A percentile compares a stretch with the other conserved stretches of the same genome.
phyloP scores from a whole-genome alignment of 2,113 vertebrate species.

The Tachuris rubrigastra region DNA sequence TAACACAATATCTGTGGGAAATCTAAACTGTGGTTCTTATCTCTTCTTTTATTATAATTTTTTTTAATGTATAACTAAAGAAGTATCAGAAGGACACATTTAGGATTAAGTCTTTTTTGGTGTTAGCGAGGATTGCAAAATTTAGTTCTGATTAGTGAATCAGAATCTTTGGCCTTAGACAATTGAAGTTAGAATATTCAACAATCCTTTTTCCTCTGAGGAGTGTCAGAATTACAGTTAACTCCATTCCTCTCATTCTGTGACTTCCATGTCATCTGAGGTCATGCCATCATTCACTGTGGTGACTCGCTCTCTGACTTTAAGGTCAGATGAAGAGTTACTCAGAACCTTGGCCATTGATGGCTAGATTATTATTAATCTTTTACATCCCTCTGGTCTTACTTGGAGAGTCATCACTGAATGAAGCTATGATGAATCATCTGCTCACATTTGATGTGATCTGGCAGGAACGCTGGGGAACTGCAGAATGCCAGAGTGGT shows the following conservation, averaged over 20 bases:
- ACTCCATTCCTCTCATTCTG: neutral
- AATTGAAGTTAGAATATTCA: neutral
- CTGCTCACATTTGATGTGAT: neutral
- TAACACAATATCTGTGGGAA: neutral
- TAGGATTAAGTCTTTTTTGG: neutral
- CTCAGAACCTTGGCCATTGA: neutral
- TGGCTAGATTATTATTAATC: neutral
- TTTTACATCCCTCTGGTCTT: neutral
- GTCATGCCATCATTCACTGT: neutral
- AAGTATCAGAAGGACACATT: neutral
- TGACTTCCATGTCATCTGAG: neutral
- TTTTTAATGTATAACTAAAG: neutral
- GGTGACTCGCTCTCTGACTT: neutral
- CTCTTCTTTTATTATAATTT: neutral
- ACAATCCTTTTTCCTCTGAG: neutral
- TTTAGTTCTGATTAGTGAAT: constrained; percentile 8
- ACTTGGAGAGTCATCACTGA: neutral
- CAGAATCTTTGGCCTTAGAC: neutral
- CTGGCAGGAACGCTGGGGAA: neutral
- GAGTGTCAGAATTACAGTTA: neutral
- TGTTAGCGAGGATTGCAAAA: neutral
- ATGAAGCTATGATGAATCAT: neutral
- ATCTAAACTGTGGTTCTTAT: neutral
- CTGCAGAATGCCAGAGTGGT: neutral
- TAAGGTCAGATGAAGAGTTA: neutral